A percentile compares a stretch with the other conserved stretches of the same genome.
phyloP scores from a whole-genome alignment of 2,113 vertebrate genomes.

The Dipodomys spectabilis region DNA sequence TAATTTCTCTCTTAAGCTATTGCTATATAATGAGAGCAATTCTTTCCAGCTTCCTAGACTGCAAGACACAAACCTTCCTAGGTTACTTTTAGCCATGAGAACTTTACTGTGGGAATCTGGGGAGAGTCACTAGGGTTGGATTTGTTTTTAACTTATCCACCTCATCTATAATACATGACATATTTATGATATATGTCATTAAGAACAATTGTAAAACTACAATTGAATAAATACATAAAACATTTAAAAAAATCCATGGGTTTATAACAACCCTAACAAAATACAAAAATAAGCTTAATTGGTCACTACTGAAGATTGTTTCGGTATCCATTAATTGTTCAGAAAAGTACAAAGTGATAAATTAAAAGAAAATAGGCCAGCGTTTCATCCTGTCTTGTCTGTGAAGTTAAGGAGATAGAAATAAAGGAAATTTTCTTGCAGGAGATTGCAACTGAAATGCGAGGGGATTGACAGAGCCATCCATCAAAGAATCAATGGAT shows the following conservation, averaged over 20 bases:
- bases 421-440: neutral
- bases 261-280: neutral
- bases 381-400: neutral
- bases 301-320: neutral
- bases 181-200: neutral
- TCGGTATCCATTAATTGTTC: neutral
- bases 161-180: neutral
- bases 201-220: neutral
- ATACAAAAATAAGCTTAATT: neutral
- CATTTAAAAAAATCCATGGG: neutral
- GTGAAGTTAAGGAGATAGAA: constrained; percentile 22
- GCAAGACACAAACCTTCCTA: neutral
- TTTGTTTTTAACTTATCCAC: neutral
- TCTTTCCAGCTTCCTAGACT: neutral
- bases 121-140: neutral
- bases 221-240: neutral
- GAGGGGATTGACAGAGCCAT: neutral
- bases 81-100: neutral
- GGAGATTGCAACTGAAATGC: constrained; percentile 31
- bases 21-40: neutral
- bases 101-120: neutral
- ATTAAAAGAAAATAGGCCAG: neutral
- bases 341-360: constrained; percentile 37
- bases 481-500: neutral
- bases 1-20: neutral